A percentile compares a stretch with the other conserved stretches of the same genome.
These are phyloP conservation scores for Andrena chrysosceles DNA, from an alignment of 2,888 invertebrate species.

Conservation along the genomic window DNA sequence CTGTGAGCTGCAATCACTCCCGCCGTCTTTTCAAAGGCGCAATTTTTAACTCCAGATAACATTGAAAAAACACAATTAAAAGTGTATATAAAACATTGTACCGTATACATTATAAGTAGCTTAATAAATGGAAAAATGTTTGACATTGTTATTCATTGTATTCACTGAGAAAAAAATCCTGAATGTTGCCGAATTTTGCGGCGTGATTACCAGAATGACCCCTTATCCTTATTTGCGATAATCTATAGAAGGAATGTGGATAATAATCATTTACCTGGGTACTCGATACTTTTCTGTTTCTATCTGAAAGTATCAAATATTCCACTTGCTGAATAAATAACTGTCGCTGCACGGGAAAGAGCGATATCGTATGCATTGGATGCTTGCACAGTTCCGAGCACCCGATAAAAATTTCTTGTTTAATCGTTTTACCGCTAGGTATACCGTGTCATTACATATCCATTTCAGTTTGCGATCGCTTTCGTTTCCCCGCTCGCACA, in stretches of 20 bases:
- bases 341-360: neutral
- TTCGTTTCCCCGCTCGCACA: conserved; percentile 27
- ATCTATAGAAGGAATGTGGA: neutral
- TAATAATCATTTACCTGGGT: neutral
- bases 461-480: conserved; percentile 39
- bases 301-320: neutral
- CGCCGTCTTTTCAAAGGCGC: no score
- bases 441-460: conserved; percentile 21
- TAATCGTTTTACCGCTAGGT: conserved; percentile 24
- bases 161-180: no score
- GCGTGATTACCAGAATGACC: no score
- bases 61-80: no score
- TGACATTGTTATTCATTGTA: no score
- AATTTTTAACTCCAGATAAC: no score
- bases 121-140: no score
- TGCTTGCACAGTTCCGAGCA: neutral
- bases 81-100: no score
- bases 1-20: no score
- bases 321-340: conserved; percentile 8
- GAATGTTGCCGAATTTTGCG: no score
- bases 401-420: conserved; percentile 23
- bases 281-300: neutral
- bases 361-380: neutral
- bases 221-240: neutral
- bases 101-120: no score